phyloP scores from a whole-genome alignment of 2,888 invertebrate species.

The Acleris laterana region DNA sequence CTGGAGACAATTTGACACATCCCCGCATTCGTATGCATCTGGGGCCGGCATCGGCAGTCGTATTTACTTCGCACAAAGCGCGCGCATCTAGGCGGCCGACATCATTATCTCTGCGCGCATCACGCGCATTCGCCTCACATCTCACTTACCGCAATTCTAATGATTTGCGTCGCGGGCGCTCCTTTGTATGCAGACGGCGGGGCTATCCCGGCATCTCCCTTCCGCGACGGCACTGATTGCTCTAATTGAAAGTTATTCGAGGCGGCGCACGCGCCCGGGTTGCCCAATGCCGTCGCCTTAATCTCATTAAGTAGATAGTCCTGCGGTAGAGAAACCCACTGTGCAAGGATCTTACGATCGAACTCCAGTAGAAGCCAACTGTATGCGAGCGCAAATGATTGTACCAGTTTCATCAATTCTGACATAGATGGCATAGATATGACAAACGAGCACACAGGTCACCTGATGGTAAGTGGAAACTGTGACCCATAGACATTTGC shows the following conservation, averaged over 20 bases:
- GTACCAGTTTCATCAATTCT: no score
- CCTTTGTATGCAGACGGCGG: constrained; percentile 73
- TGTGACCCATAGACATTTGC: no score
- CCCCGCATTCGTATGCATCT: constrained; percentile 35
- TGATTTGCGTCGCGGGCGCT: constrained; percentile 78
- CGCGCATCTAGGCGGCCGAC: constrained; percentile 64
- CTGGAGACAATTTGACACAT: constrained; percentile 59
- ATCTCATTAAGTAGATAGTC: constrained; percentile 33
- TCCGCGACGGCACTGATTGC: constrained; percentile 75
- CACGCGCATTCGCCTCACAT: constrained; percentile 77
- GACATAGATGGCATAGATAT: no score
- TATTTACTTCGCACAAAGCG: constrained; percentile 41
- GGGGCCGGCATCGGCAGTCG: constrained; percentile 12
- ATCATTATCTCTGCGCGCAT: constrained; percentile 69
- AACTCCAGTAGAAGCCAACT: no score
- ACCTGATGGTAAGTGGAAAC: no score
- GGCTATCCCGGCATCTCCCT: constrained; percentile 69
- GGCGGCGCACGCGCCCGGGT: constrained; percentile 56
- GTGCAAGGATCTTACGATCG: no score
- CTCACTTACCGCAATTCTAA: constrained; percentile 79
- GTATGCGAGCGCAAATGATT: no score
- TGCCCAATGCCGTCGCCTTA: constrained; percentile 52
- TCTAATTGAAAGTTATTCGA: constrained; percentile 80
- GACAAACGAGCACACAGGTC: no score
- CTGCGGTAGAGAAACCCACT: no score